These are phyloP conservation scores for Pterophyllum scalare DNA, from an alignment of 2,113 vertebrate species.

Conservation along the genomic window DNA sequence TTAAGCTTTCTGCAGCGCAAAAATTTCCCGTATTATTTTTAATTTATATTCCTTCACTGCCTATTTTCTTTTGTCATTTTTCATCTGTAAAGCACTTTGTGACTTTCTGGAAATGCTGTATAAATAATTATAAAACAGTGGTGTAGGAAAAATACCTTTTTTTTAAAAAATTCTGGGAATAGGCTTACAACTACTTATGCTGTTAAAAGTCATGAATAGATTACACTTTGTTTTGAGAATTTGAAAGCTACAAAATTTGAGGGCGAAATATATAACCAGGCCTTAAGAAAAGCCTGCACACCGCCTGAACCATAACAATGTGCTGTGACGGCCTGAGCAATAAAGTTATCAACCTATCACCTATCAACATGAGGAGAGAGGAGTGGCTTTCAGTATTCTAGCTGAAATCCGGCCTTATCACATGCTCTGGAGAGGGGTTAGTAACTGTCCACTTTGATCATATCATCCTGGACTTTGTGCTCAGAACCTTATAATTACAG, in stretches of 20 bases:
- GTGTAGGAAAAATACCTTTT: background rate
- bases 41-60: background rate
- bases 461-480: background rate
- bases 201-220: too few species aligned
- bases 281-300: background rate
- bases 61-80: background rate
- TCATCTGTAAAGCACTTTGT: background rate
- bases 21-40: background rate
- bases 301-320: background rate
- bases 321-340: background rate
- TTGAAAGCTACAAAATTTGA: background rate
- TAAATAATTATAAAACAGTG: background rate
- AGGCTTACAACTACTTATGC: background rate
- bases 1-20: background rate
- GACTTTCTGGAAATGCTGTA: too few species aligned
- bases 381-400: too few species aligned
- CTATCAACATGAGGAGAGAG: too few species aligned
- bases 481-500: background rate
- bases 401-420: too few species aligned
- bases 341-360: too few species aligned
- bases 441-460: background rate
- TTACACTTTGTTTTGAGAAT: too few species aligned
- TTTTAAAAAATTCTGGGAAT: background rate
- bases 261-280: too few species aligned
- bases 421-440: too few species aligned